Conservation (phyloP, 2,888 invertebrate species). For the Lycophotia porphyrea region DNA sequence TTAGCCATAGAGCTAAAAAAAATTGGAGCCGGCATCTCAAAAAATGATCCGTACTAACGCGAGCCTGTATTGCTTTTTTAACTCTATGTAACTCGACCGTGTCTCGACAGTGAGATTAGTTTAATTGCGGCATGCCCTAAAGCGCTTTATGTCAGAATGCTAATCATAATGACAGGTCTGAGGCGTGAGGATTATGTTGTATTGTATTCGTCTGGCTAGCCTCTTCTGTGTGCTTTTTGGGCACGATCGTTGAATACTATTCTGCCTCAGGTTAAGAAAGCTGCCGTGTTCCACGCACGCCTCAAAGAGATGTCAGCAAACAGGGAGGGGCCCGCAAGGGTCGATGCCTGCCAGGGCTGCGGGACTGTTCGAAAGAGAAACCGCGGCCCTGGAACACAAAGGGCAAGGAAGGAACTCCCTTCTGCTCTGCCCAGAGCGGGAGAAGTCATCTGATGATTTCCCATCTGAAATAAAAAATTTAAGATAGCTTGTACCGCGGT, state of each 20-base stretch:
- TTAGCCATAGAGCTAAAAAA: slow-evolving; percentile 23
- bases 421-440: too few species aligned
- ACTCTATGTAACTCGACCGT: slow-evolving; percentile 7
- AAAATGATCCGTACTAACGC: neutral
- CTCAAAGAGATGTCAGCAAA: too few species aligned
- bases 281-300: too few species aligned
- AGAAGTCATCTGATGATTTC: too few species aligned
- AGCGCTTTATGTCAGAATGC: slow-evolving; percentile 39
- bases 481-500: too few species aligned
- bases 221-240: neutral
- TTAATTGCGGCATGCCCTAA: slow-evolving; percentile 29
- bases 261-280: slow-evolving; percentile 5
- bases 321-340: too few species aligned
- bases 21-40: slow-evolving; percentile 10
- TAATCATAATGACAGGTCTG: slow-evolving; percentile 31
- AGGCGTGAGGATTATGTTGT: slow-evolving; percentile 39
- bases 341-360: too few species aligned
- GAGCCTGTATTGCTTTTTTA: neutral
- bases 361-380: too few species aligned
- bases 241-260: neutral
- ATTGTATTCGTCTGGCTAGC: slow-evolving; percentile 15
- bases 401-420: too few species aligned
- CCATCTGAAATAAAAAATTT: too few species aligned
- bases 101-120: slow-evolving; percentile 13
- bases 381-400: too few species aligned